Evolutionary conservation across 2,888 invertebrate genomes (phyloP), one percentile per base, ranked within the genome.

Genomic region (Sussaba pulchella): DNA sequence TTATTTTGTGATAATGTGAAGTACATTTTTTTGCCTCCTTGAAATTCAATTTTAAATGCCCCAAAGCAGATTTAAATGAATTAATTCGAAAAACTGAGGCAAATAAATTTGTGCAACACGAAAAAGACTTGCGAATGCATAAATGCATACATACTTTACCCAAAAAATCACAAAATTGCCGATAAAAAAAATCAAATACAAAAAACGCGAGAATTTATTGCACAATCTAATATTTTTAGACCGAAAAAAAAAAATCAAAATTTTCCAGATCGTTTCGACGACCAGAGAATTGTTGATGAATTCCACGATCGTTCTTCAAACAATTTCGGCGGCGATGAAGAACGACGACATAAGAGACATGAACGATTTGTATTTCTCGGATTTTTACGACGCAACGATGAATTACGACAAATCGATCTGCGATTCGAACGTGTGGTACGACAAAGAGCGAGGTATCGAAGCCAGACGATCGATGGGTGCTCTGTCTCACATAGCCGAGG

Each of bases 331-430:
- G 67, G 89, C 88, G 3, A 88, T 92, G 87, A 90, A 87, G 31
- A 91, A 91, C 78, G 92, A 92, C 69, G 92, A 92, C 52, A 87
- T 92, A 24, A 86, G 91, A 24, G 92, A 92, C 64, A 91, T 92
- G 91, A 91, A 92, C 67, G 92, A 92, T 36, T 69, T 90, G 8
- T 92, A 92, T 78, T 87, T 91, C 43, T 91, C 92, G 1, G 85
- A 88, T 9, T 79, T 90, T 43, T 92, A 92, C 66, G 87, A 89
- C 10, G 86, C 77, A 21, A 85, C 85, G 9, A 83, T 87, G n/a
- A 81, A 66, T 63, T 85, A 85, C 39, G 84, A 86, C 0, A 87
- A 88, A 57, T 88, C 87, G 9, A 83, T 89, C n/a, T 91, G 89
- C 50, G 88, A 89, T 52, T 85, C 91, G 2, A 84, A 82, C 10